These are phyloP conservation scores for Elgaria multicarinata DNA, from an alignment of 2,113 vertebrate genomes.

Conservation along the genomic window DNA sequence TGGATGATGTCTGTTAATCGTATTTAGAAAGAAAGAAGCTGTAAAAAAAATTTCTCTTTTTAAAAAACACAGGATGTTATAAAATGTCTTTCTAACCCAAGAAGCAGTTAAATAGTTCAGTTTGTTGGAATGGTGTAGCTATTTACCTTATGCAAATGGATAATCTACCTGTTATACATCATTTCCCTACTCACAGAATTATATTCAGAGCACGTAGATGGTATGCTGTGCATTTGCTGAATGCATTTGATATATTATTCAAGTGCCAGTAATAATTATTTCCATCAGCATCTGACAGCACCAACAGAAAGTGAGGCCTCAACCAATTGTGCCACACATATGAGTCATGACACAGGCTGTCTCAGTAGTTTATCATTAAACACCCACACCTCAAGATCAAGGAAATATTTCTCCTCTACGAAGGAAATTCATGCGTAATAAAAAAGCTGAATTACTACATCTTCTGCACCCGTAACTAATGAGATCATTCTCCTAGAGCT, in stretches of 20 bases:
- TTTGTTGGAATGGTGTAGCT: slow-evolving; percentile 21
- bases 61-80: slow-evolving; percentile 43
- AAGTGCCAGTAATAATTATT: slow-evolving; percentile 10
- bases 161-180: slow-evolving; percentile 48
- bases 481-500: background rate
- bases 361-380: background rate
- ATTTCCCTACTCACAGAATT: slow-evolving; percentile 23
- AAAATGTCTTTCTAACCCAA: slow-evolving; percentile 43
- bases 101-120: slow-evolving; percentile 18
- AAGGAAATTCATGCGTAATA: background rate
- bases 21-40: slow-evolving; percentile 37
- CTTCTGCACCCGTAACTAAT: background rate
- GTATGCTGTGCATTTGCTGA: background rate
- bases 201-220: background rate
- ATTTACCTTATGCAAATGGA: slow-evolving; percentile 19
- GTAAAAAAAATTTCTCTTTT: slow-evolving; percentile 34
- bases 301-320: background rate
- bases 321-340: background rate
- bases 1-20: slow-evolving; percentile 19
- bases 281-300: background rate
- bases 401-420: background rate
- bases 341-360: background rate
- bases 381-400: background rate
- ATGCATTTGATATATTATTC: background rate
- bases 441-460: background rate